phyloP scores from a whole-genome alignment of 2,888 invertebrate genomes.

The Metalampra italica region DNA sequence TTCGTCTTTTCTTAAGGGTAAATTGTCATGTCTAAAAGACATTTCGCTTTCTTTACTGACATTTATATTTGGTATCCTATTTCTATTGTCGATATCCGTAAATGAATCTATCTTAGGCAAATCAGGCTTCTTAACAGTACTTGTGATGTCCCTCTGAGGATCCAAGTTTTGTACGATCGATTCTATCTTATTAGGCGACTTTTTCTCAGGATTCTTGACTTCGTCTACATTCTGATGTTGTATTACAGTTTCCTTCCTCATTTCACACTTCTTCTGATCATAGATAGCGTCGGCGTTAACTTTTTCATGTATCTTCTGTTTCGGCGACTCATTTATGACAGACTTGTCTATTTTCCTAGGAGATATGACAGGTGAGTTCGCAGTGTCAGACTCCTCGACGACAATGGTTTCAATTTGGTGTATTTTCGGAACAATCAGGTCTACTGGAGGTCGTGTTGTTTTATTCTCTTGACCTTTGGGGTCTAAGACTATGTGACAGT shows the following conservation, averaged over 20 bases:
- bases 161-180: slow-evolving; percentile 60
- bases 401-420: slow-evolving; percentile 64
- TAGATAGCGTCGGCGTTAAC: slow-evolving; percentile 28
- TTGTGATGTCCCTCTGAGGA: slow-evolving; percentile 48
- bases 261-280: slow-evolving; percentile 57
- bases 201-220: slow-evolving; percentile 49
- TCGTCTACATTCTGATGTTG: slow-evolving; percentile 65
- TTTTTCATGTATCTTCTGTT: slow-evolving; percentile 50
- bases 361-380: slow-evolving; percentile 45
- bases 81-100: slow-evolving; percentile 49
- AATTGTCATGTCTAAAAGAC: slow-evolving; percentile 53
- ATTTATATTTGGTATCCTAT: slow-evolving; percentile 42
- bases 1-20: slow-evolving; percentile 56
- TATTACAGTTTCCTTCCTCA: slow-evolving; percentile 69
- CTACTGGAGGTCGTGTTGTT: slow-evolving; percentile 41
- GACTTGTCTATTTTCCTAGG: slow-evolving; percentile 53
- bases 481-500: slow-evolving; percentile 64
- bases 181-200: slow-evolving; percentile 63
- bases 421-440: slow-evolving; percentile 52
- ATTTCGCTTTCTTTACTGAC: slow-evolving; percentile 56
- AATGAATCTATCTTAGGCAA: slow-evolving; percentile 55
- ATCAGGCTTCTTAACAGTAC: slow-evolving; percentile 51
- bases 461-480: slow-evolving; percentile 57
- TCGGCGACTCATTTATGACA: slow-evolving; percentile 52
- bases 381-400: slow-evolving; percentile 64